Evolutionary conservation across 2,888 invertebrate species (phyloP), one percentile per base, ranked within the genome.

Genomic region (Coenonympha arcania): DNA sequence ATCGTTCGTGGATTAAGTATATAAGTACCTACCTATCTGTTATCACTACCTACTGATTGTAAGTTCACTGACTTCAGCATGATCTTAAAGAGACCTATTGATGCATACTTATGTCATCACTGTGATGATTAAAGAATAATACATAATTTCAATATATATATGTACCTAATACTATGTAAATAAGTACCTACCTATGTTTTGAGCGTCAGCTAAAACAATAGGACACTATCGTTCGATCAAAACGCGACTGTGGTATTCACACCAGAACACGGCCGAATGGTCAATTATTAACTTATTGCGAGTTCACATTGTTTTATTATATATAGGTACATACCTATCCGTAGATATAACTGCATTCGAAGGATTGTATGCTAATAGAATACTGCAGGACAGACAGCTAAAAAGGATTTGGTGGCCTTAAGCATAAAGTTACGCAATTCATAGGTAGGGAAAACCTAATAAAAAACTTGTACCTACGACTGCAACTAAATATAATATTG

Each of bases 361-460:
- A 49, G 54, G 41, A 58, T 58, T 57, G 57, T 57, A 56, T 60
- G 58, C 51, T 50, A 57, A 58, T 58, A 45, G 34, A 46, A 28
- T 40, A 36, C 48, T 39, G 48, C 48, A 37, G 55, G 50, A 49
- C 52, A 45, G 47, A 53, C 44, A 28, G 36, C 57, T 55, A 49
- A 54, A 56, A 57, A 57, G 55, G 55, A 57, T 57, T 36, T 22
- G 37, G 43, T 24, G 52, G 26, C 55, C 55, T 55, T 47, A 52
- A 33, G 45, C 46, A 52, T 50, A 48, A 44, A 22, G 26, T 57
- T 55, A 48, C 33, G 54, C 37, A 54, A 54, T 49, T 30, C 9
- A 19, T 20, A n/a, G n/a, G 28, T 20, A 55, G 52, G 56, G 39
- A 50, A 57, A 56, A 55, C 31, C 24, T 43, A 31, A 13, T 19